Evolutionary conservation across 2,888 invertebrate genomes (phyloP).

Genomic region (Kuschelorhynchus macadamiae): DNA sequence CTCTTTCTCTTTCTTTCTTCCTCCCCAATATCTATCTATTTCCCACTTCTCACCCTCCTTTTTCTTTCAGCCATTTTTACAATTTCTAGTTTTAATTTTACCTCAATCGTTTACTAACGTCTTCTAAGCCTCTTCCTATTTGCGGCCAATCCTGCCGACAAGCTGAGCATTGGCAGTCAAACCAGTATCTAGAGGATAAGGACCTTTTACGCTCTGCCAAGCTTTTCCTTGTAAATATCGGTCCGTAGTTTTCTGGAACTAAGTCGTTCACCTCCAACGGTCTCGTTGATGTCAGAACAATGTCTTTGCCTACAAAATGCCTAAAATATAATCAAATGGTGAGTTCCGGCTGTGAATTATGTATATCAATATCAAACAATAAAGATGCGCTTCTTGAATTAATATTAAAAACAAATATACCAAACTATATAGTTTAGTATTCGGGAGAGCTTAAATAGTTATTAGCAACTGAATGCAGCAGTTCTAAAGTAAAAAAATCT

Average conservation of each 20-base stretch:
- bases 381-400: no score
- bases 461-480: no score
- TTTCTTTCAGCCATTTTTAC: no score
- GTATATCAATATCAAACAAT: no score
- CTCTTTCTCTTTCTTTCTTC: no score
- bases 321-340: slow-evolving; percentile 67
- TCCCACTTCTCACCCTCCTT: no score
- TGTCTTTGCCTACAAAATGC: slow-evolving; percentile 80
- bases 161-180: slow-evolving; percentile 80
- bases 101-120: slow-evolving; percentile 66
- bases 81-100: no score
- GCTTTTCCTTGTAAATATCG: slow-evolving; percentile 76
- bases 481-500: no score
- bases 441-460: no score
- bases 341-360: neutral
- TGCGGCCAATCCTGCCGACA: slow-evolving; percentile 84
- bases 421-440: no score
- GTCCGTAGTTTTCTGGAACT: slow-evolving; percentile 89
- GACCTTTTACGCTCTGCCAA: slow-evolving; percentile 75
- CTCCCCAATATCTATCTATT: no score
- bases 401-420: no score
- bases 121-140: slow-evolving; percentile 73
- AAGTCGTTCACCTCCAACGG: slow-evolving; percentile 77
- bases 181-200: slow-evolving; percentile 83
- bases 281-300: slow-evolving; percentile 79